phyloP scores from a whole-genome alignment of 2,113 vertebrate species.

The Phylloscopus whistleri region DNA sequence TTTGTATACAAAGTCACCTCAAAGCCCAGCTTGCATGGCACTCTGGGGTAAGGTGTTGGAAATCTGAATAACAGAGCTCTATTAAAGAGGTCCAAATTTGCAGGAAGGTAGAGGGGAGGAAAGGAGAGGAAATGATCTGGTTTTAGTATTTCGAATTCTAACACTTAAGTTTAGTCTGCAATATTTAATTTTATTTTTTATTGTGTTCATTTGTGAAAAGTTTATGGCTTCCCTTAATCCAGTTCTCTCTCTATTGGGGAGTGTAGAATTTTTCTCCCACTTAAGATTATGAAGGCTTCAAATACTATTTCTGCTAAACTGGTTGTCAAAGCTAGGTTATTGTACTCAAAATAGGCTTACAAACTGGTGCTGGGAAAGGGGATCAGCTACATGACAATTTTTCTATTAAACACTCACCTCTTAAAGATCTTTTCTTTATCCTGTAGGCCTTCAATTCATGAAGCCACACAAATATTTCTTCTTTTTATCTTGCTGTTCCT shows the following conservation, averaged over 20 bases:
- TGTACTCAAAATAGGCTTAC: not conserved
- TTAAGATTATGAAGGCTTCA: not conserved
- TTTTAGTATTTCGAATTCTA: not conserved
- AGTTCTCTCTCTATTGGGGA: not conserved
- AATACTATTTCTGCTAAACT: not conserved
- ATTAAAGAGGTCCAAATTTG: not conserved
- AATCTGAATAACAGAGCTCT: not conserved
- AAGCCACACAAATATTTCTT: not conserved
- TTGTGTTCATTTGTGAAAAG: not conserved
- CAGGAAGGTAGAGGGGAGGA: no score
- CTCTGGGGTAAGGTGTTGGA: not conserved
- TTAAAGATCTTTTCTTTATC: not conserved
- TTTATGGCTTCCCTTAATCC: not conserved
- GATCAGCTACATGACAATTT: not conserved
- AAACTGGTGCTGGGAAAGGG: not conserved
- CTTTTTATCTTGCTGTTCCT: not conserved
- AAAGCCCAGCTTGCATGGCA: not conserved
- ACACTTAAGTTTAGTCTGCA: not conserved
- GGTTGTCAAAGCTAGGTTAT: not conserved
- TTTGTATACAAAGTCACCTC: constrained; percentile 32
- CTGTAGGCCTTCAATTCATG: not conserved
- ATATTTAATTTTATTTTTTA: not conserved
- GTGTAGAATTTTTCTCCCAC: not conserved
- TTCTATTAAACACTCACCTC: not conserved
- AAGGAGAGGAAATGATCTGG: not conserved